Base-by-base conservation (phyloP, 2,888 invertebrate genomes). In the Oscheius myriophilus region DNA sequence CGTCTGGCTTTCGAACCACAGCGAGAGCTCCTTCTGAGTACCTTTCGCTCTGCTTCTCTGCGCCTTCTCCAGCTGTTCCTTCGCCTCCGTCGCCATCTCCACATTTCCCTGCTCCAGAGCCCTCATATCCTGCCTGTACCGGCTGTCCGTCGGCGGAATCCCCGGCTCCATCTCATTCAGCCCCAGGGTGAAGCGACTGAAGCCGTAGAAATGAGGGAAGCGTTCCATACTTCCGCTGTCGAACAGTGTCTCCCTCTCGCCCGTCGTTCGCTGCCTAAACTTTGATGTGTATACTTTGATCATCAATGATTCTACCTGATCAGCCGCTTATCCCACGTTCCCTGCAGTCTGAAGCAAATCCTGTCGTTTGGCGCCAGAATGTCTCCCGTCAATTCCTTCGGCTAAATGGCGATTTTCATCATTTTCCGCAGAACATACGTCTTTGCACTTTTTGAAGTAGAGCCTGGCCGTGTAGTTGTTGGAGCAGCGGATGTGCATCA, bases 91-190 rank as follows among this genome's bases (percentile, higher is more conserved):
- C 4, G 67, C 67, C 14, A 11, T 9, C 21, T 21, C 16, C 14
- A 46, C 12, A 23, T 67, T 51, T 9, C 67, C 67, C 12, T 58
- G 4, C 52, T 67, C 67, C 33, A 67, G 58, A 9, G 58, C 46
- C 23, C 67, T 12, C 58, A 55, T 46, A 26, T 67, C 67, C 45
- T 26, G 57, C 11, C 67, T 58, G 33, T 51, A 21, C 9, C 67
- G 67, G 12, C 54, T 53, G 26, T 67, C 67, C 14, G 67, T 45
- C 3, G 39, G 52, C 1, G 67, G 51, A 14, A 58, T 12, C 3
- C 21, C 23, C 12, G 21, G 18, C 2, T 51, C 67, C 33, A 42
- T 26, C 43, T 67, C 67, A 26, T 67, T 67, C 41, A 67, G 23
- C 14, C 55, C 57, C 59, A 67, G 49, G 16, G 58, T 58, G 26